Conservation (phyloP, 2,797 vertebrate genomes). For the Champsocephalus esox region DNA sequence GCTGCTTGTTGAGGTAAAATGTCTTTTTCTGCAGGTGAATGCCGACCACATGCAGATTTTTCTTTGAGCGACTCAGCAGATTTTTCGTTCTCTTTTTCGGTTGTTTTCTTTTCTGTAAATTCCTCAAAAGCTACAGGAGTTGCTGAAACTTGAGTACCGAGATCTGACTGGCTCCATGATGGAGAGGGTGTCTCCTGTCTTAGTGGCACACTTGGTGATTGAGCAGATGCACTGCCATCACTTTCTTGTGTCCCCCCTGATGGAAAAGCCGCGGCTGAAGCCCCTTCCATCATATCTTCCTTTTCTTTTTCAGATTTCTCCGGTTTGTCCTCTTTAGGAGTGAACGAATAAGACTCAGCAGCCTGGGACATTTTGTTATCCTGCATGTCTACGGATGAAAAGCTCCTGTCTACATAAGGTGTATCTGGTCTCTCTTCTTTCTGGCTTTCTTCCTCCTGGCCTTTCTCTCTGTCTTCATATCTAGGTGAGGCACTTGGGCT, state of each 20-base stretch:
- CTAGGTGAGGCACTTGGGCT: conserved; percentile 75
- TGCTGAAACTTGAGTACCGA: conserved; percentile 33
- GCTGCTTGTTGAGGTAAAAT: conserved; percentile 60
- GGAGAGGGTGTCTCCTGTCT: conserved; percentile 87
- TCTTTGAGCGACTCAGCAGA: conserved; percentile 67
- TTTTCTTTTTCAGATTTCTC: conserved; percentile 83
- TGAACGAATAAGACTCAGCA: conserved; percentile 71
- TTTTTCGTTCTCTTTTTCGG: conserved; percentile 76
- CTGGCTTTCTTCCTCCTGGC: conserved; percentile 81
- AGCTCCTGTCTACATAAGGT: conserved; percentile 87
- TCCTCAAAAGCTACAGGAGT: conserved; percentile 41
- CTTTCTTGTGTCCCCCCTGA: conserved; percentile 41
- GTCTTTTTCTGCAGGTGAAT: conserved; percentile 81
- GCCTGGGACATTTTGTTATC: conserved; percentile 84
- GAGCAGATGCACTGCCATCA: conserved; percentile 79
- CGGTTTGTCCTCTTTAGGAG: conserved; percentile 81
- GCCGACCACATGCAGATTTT: conserved; percentile 73
- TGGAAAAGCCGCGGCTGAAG: conserved; percentile 27
- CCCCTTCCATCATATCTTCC: conserved; percentile 49
- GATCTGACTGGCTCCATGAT: conserved; percentile 64
- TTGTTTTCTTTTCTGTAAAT: conserved; percentile 52
- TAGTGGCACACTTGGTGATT: conserved; percentile 73
- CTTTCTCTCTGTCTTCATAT: conserved; percentile 77
- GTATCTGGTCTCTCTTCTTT: conserved; percentile 88
- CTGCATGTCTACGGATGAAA: conserved; percentile 86